phyloP scores from a whole-genome alignment of 2,797 vertebrate species.

The Sebastes matsubarae region DNA sequence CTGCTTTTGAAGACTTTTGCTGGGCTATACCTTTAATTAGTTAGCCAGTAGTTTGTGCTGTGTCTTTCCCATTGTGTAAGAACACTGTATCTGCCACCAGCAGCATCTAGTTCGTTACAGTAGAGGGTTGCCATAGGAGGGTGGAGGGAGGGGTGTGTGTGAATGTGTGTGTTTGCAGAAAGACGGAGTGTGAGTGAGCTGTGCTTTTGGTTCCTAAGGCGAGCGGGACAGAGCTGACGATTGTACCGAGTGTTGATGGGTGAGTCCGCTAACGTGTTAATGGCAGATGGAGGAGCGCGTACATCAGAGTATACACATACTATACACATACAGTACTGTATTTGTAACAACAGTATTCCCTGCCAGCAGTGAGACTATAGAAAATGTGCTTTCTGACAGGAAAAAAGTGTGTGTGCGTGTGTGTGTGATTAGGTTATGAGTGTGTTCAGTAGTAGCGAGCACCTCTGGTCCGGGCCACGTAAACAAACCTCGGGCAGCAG shows the following conservation, averaged over 20 bases:
- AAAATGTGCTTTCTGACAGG: slow-evolving; percentile 79
- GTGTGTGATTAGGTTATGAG: slow-evolving; percentile 29
- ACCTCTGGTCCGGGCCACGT: slow-evolving; percentile 56
- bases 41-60: slow-evolving; percentile 22
- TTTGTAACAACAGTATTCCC: slow-evolving; percentile 64
- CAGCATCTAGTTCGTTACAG: background rate
- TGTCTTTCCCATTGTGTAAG: background rate
- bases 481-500: slow-evolving; percentile 63
- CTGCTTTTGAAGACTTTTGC: background rate
- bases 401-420: slow-evolving; percentile 36
- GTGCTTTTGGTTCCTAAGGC: slow-evolving; percentile 71
- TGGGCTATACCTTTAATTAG: slow-evolving; percentile 27
- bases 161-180: slow-evolving; percentile 19
- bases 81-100: slow-evolving; percentile 6
- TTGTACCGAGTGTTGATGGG: slow-evolving; percentile 31
- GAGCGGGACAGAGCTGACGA: slow-evolving; percentile 39
- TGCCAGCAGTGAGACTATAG: slow-evolving; percentile 77
- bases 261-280: slow-evolving; percentile 13
- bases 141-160: slow-evolving; percentile 17
- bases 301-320: slow-evolving; percentile 43
- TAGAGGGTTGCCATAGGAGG: background rate
- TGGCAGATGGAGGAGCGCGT: slow-evolving; percentile 24
- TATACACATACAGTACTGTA: slow-evolving; percentile 47
- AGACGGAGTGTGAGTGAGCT: slow-evolving; percentile 40
- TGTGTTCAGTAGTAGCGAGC: slow-evolving; percentile 49